Evolutionary conservation across 2,888 invertebrate genomes (phyloP), one percentile per base, ranked within the genome.

Genomic region (Catonia carolina): DNA sequence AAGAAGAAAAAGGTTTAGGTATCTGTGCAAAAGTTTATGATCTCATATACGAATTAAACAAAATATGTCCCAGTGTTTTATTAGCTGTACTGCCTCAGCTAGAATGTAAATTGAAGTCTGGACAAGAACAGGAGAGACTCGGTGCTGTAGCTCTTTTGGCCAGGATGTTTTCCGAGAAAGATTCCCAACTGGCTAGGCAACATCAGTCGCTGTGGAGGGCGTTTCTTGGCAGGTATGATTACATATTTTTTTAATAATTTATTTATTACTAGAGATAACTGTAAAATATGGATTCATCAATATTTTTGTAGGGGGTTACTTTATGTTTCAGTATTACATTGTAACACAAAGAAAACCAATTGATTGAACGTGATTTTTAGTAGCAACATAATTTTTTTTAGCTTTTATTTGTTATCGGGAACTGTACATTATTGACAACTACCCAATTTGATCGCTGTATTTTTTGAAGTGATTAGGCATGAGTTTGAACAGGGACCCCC

Each of bases 81-180:
- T 75, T 87, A 41, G 84, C 93, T 4, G 93, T 96, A 17, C 75
- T 97, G 61, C 97, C 97, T 0, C 96, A 97, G 70, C 75, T 98
- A 50, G 97, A 97, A 70, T 95, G 95, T 74, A 98, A 97, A 72
- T 74, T 93, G 31, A 92, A 95, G 74, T 95, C 95, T 50, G 85
- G 89, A 12, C 86, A 88, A 65, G 94, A 95, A 72, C 80, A 80
- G 59, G 97, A 98, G 72, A 76, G 97, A 61, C 78, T 95, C 60
- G 85, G 85, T 60, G 94, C 93, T 0, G 92, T 93, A 2, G 87
- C 91, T 0, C 73, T 98, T 41, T 76, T 98, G 45, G 94, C 96
- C 0, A 81, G 94, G 69, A 96, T 98, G 95, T 98, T 98, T 74
- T 94, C 95, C 0, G 95, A 96, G 70, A 90, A 89, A 61, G 89